Base-by-base conservation (phyloP, 2,888 invertebrate species). In the Hydriomena furcata region DNA sequence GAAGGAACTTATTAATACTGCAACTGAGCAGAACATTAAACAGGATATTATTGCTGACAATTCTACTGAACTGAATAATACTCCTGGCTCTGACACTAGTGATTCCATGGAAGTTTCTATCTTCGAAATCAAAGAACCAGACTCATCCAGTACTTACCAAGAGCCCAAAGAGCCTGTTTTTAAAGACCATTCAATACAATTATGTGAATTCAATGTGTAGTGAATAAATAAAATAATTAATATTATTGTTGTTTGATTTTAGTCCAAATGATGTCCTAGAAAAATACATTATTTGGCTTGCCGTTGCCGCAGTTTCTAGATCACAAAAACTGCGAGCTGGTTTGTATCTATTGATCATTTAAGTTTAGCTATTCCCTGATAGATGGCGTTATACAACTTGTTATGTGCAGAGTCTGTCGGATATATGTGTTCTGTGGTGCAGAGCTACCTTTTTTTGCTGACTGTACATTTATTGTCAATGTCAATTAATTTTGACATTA, bases 131-230 rank as follows among this genome's bases (percentile, higher is more conserved):
- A 23, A 44, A 23, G 17, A 30, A 7, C 7, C 45, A 28, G 12
- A 30, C n/a, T 12, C 17, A 28, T n/a, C n/a, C n/a, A n/a, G n/a
- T n/a, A n/a, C n/a, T 31, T 7, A 5, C 20, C 2, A 35, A 11
- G 7, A 35, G 7, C 2, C 20, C 4, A 8, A 28, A 8, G 23
- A 30, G 5, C 11, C 34, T 17, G 7, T 5, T 5, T 27, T 27
- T 27, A 17, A 17, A 21, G 34, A 27, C 5, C 17, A 43, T 43
- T 17, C 17, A 43, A 27, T 42, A 7, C 25, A 24, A 24, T 17
- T 34, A 10, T 24, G 24, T 32, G 24, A 34, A 17, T 23, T 21
- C 3, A 27, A 31, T n/a, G 30, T 40, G 11, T 30, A 17, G 13
- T 34, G 27, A 42, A 28, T 28, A 30, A 28, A 21, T 20, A 11